Evolutionary conservation across 2,113 vertebrate genomes (phyloP).

Genomic region (Colius striatus): DNA sequence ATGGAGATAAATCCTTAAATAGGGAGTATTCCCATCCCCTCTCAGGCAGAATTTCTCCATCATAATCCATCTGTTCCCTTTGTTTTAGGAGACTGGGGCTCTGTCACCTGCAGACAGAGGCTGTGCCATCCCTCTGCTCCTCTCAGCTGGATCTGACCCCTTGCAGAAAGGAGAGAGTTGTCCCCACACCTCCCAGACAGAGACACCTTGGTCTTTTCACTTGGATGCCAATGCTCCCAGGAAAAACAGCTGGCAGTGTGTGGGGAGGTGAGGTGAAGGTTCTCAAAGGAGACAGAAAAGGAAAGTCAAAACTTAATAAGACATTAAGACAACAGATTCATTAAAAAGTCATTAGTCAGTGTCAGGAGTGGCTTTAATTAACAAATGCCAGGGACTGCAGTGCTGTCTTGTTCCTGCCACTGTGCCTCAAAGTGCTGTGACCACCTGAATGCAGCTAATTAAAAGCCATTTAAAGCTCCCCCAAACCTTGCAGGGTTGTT

Average conservation of each 20-base stretch:
- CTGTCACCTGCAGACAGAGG: background rate
- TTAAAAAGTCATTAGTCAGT: constrained; percentile 66
- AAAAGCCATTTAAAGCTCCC: constrained; percentile 65
- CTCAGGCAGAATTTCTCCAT: background rate
- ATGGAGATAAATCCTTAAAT: background rate
- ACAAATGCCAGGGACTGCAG: constrained; percentile 47
- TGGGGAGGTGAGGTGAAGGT: background rate
- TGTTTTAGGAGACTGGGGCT: background rate
- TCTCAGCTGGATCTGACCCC: background rate
- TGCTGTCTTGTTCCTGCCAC: background rate
- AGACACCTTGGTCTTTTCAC: rapidly evolving
- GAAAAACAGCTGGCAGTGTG: rapidly evolving
- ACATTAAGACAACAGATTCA: constrained; percentile 58
- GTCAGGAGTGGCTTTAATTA: constrained; percentile 69
- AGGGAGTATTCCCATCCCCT: background rate
- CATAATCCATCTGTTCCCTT: background rate
- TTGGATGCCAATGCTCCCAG: background rate
- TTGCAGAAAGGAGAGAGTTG: rapidly evolving
- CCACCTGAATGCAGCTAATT: constrained; percentile 67
- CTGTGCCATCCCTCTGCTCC: background rate
- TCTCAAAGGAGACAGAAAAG: background rate
- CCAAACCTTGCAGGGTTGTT: constrained; percentile 49
- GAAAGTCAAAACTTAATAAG: constrained; percentile 34
- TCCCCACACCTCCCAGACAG: rapidly evolving
- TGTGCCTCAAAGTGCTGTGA: constrained; percentile 19